Evolutionary conservation across 2,888 invertebrate genomes (phyloP), one percentile per base, ranked within the genome.

Genomic region (Euphydryas editha): DNA sequence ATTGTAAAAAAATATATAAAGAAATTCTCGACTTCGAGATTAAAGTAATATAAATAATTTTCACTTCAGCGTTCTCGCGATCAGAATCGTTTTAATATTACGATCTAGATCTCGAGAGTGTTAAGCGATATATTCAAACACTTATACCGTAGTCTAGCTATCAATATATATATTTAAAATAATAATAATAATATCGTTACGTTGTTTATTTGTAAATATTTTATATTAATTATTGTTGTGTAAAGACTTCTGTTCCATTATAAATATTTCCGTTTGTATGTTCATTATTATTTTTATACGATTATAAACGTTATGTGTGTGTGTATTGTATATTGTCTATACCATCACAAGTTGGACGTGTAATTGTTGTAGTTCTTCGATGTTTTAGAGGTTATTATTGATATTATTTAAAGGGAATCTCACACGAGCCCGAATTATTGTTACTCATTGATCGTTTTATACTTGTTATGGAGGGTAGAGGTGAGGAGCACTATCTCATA

Each of bases 201-300:
- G 85, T 87, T 87, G 79, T 71, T 80, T 81, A 78, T 81, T 80
- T 84, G 84, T 84, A 85, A 75, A 86, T 86, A 84, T 81, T 84
- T 85, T 84, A 87, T 69, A 54, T 65, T 72, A 63, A 72, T 75
- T 76, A 84, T 84, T 89, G 90, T 90, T 90, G 83, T 90, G 87
- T 88, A 87, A 85, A 88, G 84, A 82, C 75, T 84, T 88, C 81
- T 82, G 85, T 86, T 86, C 82, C 81, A 80, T 79, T 87, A 74
- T 75, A 67, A 62, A 70, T 76, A 75, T 74, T 75, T 75, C 67
- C 59, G 73, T 74, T 75, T 75, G 59, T 57, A 60, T 62, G 61
- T 69, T 60, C 68, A 67, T 54, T 63, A 62, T 70, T 62, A 66
- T 68, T 67, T 64, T 56, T 63, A 68, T 63, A 59, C 62, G 49